Conservation (phyloP, 2,888 invertebrate species). For the Heterodera filipjevi region DNA sequence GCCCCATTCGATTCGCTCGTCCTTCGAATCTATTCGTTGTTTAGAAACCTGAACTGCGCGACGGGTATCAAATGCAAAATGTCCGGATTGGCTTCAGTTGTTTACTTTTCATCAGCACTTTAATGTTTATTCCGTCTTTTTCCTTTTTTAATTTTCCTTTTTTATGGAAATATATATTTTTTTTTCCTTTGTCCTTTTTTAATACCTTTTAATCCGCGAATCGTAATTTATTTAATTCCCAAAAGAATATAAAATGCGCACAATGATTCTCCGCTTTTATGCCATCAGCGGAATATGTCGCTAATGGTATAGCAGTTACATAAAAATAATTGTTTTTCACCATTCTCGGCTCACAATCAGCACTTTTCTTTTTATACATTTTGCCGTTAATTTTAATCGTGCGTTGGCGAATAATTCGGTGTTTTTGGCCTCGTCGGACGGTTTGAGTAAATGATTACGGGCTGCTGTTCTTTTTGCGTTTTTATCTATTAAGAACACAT, state of each 20-base stretch:
- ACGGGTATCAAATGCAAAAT: neutral
- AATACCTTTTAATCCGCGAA: no score
- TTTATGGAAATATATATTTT: no score
- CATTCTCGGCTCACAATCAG: neutral
- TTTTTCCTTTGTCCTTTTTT: no score
- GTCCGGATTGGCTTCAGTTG: neutral
- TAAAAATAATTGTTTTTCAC: neutral
- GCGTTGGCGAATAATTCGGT: neutral
- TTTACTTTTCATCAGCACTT: no score
- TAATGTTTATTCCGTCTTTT: no score
- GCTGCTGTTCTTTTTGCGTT: neutral
- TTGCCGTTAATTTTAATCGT: neutral
- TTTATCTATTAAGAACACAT: neutral
- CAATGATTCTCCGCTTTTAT: no score
- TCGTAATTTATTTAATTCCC: no score
- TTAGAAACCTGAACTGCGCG: neutral
- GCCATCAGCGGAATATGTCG: no score
- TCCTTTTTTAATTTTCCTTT: no score
- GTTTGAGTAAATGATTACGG: neutral
- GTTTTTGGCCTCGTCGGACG: neutral
- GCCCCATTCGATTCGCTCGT: neutral
- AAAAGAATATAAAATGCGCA: no score
- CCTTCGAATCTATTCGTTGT: slow-evolving; percentile 10
- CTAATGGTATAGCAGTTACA: no score
- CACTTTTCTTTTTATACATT: neutral